These are phyloP conservation scores for Muntiacus reevesi DNA, from an alignment of 2,113 vertebrate species.

Conservation along the genomic window DNA sequence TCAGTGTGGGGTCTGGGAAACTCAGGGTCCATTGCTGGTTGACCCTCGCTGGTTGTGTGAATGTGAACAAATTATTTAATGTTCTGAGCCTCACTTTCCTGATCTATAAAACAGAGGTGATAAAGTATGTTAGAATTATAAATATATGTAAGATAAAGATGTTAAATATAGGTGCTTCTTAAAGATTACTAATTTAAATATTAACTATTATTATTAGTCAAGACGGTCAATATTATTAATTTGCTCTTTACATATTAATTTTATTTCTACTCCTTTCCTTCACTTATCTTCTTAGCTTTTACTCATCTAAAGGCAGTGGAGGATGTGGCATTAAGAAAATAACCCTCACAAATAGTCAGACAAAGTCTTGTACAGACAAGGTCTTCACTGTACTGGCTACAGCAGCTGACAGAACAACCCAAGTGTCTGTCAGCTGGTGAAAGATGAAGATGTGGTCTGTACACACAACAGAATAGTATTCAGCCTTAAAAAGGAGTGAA, in stretches of 20 bases:
- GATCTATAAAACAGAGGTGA: not conserved
- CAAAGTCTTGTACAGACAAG: not conserved
- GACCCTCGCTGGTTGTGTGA: not conserved
- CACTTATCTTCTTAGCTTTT: not conserved
- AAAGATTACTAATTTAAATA: not conserved
- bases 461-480: not conserved
- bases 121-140: not conserved
- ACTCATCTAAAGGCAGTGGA: not conserved
- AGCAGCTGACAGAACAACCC: not conserved
- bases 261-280: not conserved
- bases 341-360: not conserved
- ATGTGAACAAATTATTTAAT: not conserved
- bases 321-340: not conserved
- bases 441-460: not conserved
- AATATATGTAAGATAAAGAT: not conserved
- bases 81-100: not conserved
- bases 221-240: not conserved
- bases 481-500: not conserved
- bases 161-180: not conserved
- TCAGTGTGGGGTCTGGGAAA: not conserved
- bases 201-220: not conserved
- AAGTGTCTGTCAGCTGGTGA: not conserved
- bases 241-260: not conserved
- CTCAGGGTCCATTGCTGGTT: not conserved
- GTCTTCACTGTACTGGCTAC: not conserved